Evolutionary conservation across 2,888 invertebrate species (phyloP).

Genomic region (Campoplex capitator): DNA sequence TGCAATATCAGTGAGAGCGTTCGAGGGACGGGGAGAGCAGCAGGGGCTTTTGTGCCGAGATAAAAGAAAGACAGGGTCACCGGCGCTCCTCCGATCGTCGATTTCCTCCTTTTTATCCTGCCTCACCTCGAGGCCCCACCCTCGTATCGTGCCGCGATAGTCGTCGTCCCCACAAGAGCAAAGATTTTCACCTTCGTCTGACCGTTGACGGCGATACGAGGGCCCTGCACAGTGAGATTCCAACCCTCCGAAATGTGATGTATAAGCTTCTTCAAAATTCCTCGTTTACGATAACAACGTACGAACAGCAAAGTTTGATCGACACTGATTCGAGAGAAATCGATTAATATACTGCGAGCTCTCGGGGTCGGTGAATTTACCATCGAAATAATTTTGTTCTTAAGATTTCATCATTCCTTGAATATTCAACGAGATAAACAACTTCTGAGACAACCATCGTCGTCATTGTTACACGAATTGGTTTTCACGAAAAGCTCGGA

Average conservation of each 20-base stretch:
- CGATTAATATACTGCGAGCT: background rate
- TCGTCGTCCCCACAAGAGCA: background rate
- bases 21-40: background rate
- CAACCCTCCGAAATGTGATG: background rate
- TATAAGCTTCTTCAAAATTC: background rate
- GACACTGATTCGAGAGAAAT: background rate
- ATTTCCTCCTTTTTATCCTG: slow-evolving; percentile 56
- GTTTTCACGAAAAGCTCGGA: background rate
- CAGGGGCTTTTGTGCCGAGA: background rate
- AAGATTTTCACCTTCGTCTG: background rate
- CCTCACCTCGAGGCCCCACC: slow-evolving; percentile 78
- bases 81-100: slow-evolving; percentile 74
- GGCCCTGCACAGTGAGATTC: background rate
- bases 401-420: background rate
- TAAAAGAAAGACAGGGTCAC: slow-evolving; percentile 20
- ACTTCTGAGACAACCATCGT: background rate
- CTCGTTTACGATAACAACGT: background rate
- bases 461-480: background rate
- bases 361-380: too few relatives aligned
- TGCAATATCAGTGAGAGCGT: background rate
- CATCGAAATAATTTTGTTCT: too few relatives aligned
- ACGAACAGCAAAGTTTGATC: too few relatives aligned
- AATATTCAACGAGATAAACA: background rate
- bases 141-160: slow-evolving; percentile 48
- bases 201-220: background rate